Evolutionary conservation across 2,888 invertebrate genomes (phyloP).

Genomic region (Melolontha melolontha): DNA sequence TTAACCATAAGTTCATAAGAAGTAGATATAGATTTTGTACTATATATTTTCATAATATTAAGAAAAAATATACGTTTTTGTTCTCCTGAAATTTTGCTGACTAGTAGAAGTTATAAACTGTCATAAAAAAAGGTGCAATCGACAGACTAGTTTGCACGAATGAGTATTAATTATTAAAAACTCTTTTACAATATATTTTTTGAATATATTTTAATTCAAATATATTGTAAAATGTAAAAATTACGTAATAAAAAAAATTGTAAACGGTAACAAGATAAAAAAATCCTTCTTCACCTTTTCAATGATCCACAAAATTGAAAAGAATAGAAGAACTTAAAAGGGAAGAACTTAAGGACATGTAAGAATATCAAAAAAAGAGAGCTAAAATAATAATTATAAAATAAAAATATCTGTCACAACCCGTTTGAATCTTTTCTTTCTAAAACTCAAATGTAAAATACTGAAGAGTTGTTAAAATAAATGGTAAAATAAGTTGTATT

Average conservation of each 20-base stretch:
- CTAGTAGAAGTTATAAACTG: neutral
- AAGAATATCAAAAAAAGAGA: slow-evolving; percentile 48
- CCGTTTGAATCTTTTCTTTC: slow-evolving; percentile 54
- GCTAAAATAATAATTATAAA: slow-evolving; percentile 49
- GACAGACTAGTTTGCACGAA: no score
- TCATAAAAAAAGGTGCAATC: neutral
- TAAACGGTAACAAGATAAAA: neutral
- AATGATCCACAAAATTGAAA: neutral
- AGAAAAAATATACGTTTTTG: neutral
- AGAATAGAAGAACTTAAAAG: slow-evolving; percentile 3
- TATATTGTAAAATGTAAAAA: no score
- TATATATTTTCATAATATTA: neutral
- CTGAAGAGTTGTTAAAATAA: slow-evolving; percentile 52
- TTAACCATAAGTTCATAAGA: no score
- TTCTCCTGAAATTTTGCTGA: neutral
- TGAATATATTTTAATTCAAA: neutral
- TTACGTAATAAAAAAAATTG: neutral
- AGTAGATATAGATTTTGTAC: no score
- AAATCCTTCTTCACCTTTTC: slow-evolving; percentile 18
- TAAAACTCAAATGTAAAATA: slow-evolving; percentile 55
- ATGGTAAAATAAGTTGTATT: neutral
- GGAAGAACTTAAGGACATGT: neutral
- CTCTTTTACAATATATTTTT: neutral
- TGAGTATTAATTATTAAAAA: no score
- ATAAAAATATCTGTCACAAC: slow-evolving; percentile 59